Percentiles rank a stretch among this genome's conserved stretches.
Evolutionary conservation across 2,113 vertebrate genomes (phyloP).

Genomic region (Morone chrysops): DNA sequence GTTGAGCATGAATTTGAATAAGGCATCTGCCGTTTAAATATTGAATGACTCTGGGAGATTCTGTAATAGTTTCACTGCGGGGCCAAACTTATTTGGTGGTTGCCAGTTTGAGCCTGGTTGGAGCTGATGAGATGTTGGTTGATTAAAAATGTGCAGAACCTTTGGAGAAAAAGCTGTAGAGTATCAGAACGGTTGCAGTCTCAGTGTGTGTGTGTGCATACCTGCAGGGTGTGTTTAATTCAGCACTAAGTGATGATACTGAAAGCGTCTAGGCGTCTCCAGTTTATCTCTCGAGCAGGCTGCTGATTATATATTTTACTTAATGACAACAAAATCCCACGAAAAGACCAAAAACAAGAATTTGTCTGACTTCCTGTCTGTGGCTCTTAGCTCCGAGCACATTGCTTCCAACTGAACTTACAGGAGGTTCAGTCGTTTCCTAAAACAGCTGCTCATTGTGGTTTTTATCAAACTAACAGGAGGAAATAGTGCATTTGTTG

Average conservation of each 20-base stretch:
- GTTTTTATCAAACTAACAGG: too few relatives aligned
- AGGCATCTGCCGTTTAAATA: constrained; percentile 39
- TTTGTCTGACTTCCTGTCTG: not conserved
- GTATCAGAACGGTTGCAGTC: not conserved
- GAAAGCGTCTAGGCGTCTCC: too few relatives aligned
- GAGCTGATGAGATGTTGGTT: constrained; percentile 27
- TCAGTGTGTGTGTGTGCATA: not conserved
- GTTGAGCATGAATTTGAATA: constrained; percentile 39
- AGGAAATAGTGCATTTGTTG: too few relatives aligned
- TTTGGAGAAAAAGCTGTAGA: constrained; percentile 11
- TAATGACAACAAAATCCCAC: not conserved
- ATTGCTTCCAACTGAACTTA: too few relatives aligned
- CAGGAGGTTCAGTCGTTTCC: too few relatives aligned
- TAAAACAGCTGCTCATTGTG: too few relatives aligned
- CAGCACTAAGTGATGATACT: not conserved
- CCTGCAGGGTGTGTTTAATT: not conserved
- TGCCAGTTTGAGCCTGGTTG: constrained; percentile 23
- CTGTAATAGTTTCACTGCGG: constrained; percentile 6
- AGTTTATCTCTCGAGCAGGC: not conserved
- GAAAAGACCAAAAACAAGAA: not conserved
- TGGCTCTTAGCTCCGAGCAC: not conserved
- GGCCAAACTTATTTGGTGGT: constrained; percentile 39
- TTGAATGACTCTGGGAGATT: constrained; percentile 24
- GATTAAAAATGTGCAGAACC: not conserved
- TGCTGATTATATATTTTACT: too few relatives aligned